Base-by-base conservation (phyloP, 2,113 vertebrate species). In the Tapirus terrestris region DNA sequence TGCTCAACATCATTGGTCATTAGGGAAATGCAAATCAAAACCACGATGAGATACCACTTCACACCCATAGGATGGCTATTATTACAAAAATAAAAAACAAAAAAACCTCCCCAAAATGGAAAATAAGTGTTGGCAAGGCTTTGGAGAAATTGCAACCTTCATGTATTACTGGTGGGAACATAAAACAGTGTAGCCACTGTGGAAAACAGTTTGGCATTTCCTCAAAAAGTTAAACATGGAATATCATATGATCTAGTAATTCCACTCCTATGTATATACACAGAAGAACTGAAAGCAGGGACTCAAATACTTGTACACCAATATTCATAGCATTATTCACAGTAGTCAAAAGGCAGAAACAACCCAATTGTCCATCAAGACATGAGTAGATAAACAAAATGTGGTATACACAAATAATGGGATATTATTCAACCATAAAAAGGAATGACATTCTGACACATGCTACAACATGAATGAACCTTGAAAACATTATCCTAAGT, bases 1-100 rank as follows among this genome's bases (percentile, higher is more conserved):
- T 27, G 51, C 6, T 48, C 53, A 79, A 20, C 53, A 61, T 70
- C 33, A n/a, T 79, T 68, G 20, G 6, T 85, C 33, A 25, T 79
- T 43, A 63, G 33, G 43, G 65, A 95, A 95, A 86, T 72, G 14
- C 53, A 53, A 86, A 80, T 72, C 53, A 91, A 79, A 95, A 86
- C 63, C 84, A 72, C 53, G 43, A 3, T 13, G 73, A 86, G 33
- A 27, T 63, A 43, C 8, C 21, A 61, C 53, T 94, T 36, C 14
- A 33, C 7, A 27, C 25, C 33, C 53, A 39, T 89, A 43, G 2
- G 53, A 27, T 73, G 84, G 65, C 53, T 86, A 29, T 91, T 33
- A 53, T 65, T 56, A 51, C 33, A 60, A 77, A 63, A 85, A 75
- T 16, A 67, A 86, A 68, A 79, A 45, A 20, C 12, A 81, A 70